Evolutionary conservation across 2,888 invertebrate genomes (phyloP), one percentile per base, ranked within the genome.

Genomic region (Mylabris sibirica): DNA sequence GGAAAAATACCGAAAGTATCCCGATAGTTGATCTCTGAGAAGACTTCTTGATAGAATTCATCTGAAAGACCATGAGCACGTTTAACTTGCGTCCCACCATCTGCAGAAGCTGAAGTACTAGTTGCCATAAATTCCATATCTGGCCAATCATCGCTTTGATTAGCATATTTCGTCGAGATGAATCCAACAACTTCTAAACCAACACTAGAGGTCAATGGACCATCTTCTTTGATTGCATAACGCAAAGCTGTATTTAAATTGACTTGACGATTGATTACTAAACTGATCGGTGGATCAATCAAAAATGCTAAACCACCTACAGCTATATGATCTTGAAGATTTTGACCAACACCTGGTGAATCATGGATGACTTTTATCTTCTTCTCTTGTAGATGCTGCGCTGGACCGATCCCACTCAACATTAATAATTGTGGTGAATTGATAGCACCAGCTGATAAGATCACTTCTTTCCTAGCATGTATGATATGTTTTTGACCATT

Each of bases 81-180:
- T 79, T 93, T 93, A 0, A 93, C 91, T 81, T 93, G 91, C 5
- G 81, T 79, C 0, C 95, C 95, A n/a, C 94, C 95, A 79, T 96
- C 95, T 0, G 94, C 93, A 62, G 90, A 91, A 0, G 93, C 93
- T 0, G 93, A 93, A 0, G 93, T 90, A 30, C 95, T 93, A 0
- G 94, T 93, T 85, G 96, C 86, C 93, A 96, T 96, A 79, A 96
- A 94, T 81, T 95, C 95, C 72, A 96, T 94, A 80, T 96, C 96
- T 0, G 96, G 96, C 94, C 95, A 96, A 82, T 96, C 96, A 66
- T 95, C 94, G 0, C 91, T 89, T 65, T 90, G 87, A 80, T 96
- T 96, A 0, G 94, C 94, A 81, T 95, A 96, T 84, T 95, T 96
- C 0, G 96, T 95, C 34, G 92, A 91, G 64, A 96, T 92, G 81